Percentiles rank a stretch among this genome's conserved stretches.
phyloP scores from a whole-genome alignment of 2,113 vertebrate genomes.

The Forbesichthys papilliferus region DNA sequence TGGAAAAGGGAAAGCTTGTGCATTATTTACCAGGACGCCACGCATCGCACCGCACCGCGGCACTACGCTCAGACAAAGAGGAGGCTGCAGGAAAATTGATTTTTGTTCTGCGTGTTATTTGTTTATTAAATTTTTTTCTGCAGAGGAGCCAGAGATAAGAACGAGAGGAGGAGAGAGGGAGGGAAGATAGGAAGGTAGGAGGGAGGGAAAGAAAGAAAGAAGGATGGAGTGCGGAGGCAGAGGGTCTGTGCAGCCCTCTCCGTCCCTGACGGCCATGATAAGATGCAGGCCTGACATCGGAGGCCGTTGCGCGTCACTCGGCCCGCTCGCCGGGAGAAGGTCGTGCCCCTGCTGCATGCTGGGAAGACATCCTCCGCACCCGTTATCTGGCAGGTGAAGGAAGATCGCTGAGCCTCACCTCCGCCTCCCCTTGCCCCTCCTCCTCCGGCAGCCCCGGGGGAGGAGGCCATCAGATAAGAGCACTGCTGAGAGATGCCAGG shows the following conservation, averaged over 20 bases:
- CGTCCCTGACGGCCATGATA: slow-evolving; percentile 41
- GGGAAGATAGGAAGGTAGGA: slow-evolving; percentile 4
- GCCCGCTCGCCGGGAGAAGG: slow-evolving; percentile 62
- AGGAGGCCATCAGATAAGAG: slow-evolving; percentile 50
- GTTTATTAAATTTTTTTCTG: slow-evolving; percentile 36
- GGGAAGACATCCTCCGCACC: slow-evolving; percentile 46
- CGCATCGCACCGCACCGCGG: slow-evolving; percentile 33
- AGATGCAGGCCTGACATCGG: slow-evolving; percentile 59
- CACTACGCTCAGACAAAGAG: slow-evolving; percentile 52
- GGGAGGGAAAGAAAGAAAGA: slow-evolving; percentile 37
- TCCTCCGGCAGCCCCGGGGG: slow-evolving; percentile 8
- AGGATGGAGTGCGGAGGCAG: slow-evolving; percentile 8
- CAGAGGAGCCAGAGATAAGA: slow-evolving; percentile 49
- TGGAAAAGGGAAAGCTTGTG: slow-evolving; percentile 66
- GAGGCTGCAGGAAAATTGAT: slow-evolving; percentile 66
- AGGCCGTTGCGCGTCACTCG: slow-evolving; percentile 54
- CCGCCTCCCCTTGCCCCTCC: slow-evolving; percentile 14
- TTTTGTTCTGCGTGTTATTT: not conserved
- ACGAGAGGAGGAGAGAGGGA: slow-evolving; percentile 35
- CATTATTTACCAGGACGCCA: slow-evolving; percentile 76
- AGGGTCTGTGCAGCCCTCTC: not conserved
- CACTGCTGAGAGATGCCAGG: slow-evolving; percentile 23
- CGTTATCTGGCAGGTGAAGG: slow-evolving; percentile 59
- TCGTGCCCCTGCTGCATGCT: slow-evolving; percentile 49
- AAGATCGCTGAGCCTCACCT: slow-evolving; percentile 41